These are phyloP conservation scores for Hirtodrosophila confusa DNA, from an alignment of 2,888 invertebrate genomes.

Conservation along the genomic window DNA sequence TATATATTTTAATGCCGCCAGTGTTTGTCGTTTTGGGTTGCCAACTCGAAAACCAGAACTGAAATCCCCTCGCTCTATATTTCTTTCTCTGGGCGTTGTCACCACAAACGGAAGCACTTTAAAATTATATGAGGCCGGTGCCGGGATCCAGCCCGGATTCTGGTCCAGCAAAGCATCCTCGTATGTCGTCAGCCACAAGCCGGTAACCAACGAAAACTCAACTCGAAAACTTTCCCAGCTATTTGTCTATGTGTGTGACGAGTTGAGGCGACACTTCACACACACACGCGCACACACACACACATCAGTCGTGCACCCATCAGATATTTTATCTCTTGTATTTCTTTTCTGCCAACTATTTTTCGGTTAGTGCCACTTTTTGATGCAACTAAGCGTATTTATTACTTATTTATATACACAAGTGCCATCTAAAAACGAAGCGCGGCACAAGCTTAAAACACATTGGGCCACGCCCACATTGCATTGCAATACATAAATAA, in stretches of 20 bases:
- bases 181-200: slow-evolving; percentile 73
- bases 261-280: slow-evolving; percentile 51
- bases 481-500: slow-evolving; percentile 38
- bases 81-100: slow-evolving; percentile 47
- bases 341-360: slow-evolving; percentile 63
- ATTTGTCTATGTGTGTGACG: slow-evolving; percentile 26
- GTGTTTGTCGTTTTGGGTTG: slow-evolving; percentile 66
- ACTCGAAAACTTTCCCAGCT: slow-evolving; percentile 68
- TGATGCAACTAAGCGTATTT: slow-evolving; percentile 79
- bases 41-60: slow-evolving; percentile 41
- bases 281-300: slow-evolving; percentile 7
- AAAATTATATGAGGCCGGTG: slow-evolving; percentile 75
- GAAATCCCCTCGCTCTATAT: slow-evolving; percentile 13
- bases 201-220: slow-evolving; percentile 79
- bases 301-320: slow-evolving; percentile 43
- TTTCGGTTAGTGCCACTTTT: slow-evolving; percentile 75
- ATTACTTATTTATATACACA: slow-evolving; percentile 75
- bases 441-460: slow-evolving; percentile 38
- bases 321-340: slow-evolving; percentile 49
- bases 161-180: slow-evolving; percentile 34
- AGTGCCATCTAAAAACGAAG: slow-evolving; percentile 60
- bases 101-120: slow-evolving; percentile 79
- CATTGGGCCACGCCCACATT: slow-evolving; percentile 36
- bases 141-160: slow-evolving; percentile 1
- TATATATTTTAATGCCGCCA: slow-evolving; percentile 62